Percentiles rank a stretch among this genome's conserved stretches.
phyloP scores from a whole-genome alignment of 1,140 invertebrate species.

The Piezodorus guildinii region DNA sequence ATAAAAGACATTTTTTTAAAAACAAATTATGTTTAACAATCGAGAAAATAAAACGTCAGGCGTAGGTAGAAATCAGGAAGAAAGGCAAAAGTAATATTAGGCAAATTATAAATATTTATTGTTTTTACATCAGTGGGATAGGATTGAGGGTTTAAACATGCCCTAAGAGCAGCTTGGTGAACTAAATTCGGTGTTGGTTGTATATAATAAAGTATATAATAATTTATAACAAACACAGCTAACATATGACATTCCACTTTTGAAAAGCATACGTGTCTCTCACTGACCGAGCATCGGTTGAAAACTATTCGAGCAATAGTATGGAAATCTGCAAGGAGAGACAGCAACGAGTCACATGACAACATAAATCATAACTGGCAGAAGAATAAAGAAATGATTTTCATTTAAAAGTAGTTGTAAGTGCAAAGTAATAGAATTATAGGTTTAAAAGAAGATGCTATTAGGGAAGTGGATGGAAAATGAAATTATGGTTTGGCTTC shows the following conservation, averaged over 20 bases:
- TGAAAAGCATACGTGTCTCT: conserved; percentile 26
- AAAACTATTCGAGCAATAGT: conserved; percentile 57
- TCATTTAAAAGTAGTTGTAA: too few relatives aligned
- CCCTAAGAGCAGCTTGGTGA: conserved; percentile 21
- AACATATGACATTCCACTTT: conserved; percentile 21
- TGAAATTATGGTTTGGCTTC: not conserved
- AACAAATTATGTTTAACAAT: not conserved
- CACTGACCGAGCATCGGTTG: conserved; percentile 31
- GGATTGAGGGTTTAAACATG: conserved; percentile 8
- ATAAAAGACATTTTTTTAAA: too few relatives aligned
- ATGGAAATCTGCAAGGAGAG: conserved; percentile 59
- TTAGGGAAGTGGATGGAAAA: not conserved
- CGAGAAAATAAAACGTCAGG: not conserved
- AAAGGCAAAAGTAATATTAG: not conserved
- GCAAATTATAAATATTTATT: too few relatives aligned
- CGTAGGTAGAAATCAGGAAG: not conserved
- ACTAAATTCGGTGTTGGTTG: conserved; percentile 20
- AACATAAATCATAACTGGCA: conserved; percentile 23
- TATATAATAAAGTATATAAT: conserved; percentile 7
- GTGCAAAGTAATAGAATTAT: too few relatives aligned
- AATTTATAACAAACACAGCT: conserved; percentile 22
- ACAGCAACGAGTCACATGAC: conserved; percentile 25
- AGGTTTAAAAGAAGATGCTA: not conserved
- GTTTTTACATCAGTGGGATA: too few relatives aligned
- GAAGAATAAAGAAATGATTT: conserved; percentile 17